Evolutionary conservation across 2,888 invertebrate species (phyloP), one percentile per base, ranked within the genome.

Genomic region (Ferrisia virgata): DNA sequence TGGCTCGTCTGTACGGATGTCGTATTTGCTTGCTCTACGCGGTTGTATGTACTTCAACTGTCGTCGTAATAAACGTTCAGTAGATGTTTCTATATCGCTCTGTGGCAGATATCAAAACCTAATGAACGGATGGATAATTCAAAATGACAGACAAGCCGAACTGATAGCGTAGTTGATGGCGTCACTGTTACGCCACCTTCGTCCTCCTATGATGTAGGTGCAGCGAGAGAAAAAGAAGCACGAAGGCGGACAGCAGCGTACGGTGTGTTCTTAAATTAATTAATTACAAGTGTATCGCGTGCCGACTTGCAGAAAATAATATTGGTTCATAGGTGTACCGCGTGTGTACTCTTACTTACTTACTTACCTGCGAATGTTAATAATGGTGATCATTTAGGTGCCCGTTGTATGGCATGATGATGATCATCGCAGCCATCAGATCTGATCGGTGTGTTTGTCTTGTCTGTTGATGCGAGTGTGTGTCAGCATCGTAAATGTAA

Each of bases 121-220:
- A 82, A 82, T 82, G 82, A 82, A 82, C 72, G 39, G 82, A 82
- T 64, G 36, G 82, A 82, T 82, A 82, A 82, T 82, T 28, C 82
- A 72, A 39, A 82, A 72, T 82, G 72, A 72, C 82, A 72, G 82
- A 69, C 82, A 82, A 82, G 82, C 40, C 69, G 64, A 69, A 69
- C 80, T 58, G 53, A 69, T 72, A 72, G 72, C 36, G 33, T 33
- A 72, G 31, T 33, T 33, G 72, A 72, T 72, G 72, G 72, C 72
- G 72, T 72, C 72, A 33, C 33, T 72, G 18, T 72, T 72, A 33
- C 72, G 72, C 9, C 11, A 64, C 2, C 2, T 18, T 18, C 28
- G 25, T 28, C n/a, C n/a, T n/a, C n/a, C n/a, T n/a, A n/a, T n/a
- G n/a, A n/a, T n/a, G n/a, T n/a, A n/a, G n/a, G n/a, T n/a, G n/a